Base-by-base conservation (phyloP, 2,797 vertebrate genomes). In the Cirrhinus molitorella region DNA sequence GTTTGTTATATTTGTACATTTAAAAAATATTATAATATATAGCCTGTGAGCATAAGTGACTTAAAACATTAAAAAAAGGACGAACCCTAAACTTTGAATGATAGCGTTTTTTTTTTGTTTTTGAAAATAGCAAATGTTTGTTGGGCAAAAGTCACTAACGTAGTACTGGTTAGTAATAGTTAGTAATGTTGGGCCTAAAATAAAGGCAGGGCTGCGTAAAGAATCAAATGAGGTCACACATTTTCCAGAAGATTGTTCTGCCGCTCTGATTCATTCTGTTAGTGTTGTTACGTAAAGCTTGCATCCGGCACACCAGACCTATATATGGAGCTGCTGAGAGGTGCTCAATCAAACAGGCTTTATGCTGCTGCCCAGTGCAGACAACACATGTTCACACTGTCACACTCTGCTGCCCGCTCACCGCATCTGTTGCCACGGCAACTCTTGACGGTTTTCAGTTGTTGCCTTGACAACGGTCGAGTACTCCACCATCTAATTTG, bases 391-490 rank as follows among this genome's bases (percentile, higher is more conserved):
- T 37, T 74, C 57, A 47, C 53, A 34, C 53, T 49, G 76, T 57
- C 63, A 70, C 81, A 68, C 66, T 72, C 34, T 28, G 12, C 71
- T 63, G 43, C 75, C 43, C n/a, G 63, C 77, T 63, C 63, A 37
- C 80, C 80, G 71, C 88, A 90, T 37, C 72, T 11, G 91, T 93
- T 91, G 79, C 88, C n/a, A 81, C 70, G 81, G 90, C 91, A 91
- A 93, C 87, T 37, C 61, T 43, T n/a, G 65, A 66, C 40, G 78
- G 71, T 79, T 65, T 88, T 90, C 59, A 63, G 68, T 79, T 77
- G 93, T 94, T 93, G 87, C 92, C 90, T 84, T 92, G 92, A 87
- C 91, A 88, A 94, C 92, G 49, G 84, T 83, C 61, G 82, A 79
- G 74, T 79, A 91, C 89, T 90, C 90, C 82, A 84, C 87, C 85